Conservation (phyloP, 30 jellyfish, hydroid and myxozoan species). For the Nemopilema nomurai region DNA sequence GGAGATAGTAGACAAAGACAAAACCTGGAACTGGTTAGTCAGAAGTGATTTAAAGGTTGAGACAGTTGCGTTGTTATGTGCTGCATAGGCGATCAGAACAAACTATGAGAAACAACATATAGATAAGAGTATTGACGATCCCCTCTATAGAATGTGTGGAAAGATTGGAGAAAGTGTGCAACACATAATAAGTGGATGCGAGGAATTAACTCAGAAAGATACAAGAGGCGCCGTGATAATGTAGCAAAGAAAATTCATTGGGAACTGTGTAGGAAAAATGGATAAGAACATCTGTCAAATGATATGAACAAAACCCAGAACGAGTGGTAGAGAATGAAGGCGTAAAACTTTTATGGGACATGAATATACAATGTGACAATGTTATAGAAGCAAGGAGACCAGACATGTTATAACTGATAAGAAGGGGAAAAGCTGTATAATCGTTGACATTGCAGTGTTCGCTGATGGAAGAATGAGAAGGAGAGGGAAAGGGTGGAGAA, state of each 20-base stretch:
- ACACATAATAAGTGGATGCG: not conserved
- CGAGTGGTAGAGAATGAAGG: conserved; percentile 18
- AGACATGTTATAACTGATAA: conserved; percentile 16
- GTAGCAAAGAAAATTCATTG: conserved; percentile 24
- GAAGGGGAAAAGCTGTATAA: not conserved
- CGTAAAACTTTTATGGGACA: conserved; percentile 13
- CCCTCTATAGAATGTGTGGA: not conserved
- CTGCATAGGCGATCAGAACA: conserved; percentile 5
- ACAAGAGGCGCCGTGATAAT: conserved; percentile 5
- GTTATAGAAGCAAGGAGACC: conserved; percentile 34
- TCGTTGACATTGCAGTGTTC: conserved; percentile 3
- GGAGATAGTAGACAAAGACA: not conserved
- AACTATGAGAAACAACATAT: not conserved
- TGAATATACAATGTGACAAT: conserved; percentile 40
- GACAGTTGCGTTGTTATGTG: conserved; percentile 4
- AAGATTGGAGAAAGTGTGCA: not conserved
- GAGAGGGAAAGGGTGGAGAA: not conserved
- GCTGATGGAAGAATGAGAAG: not conserved
- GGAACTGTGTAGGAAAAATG: conserved; percentile 15
- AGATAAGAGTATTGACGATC: not conserved
- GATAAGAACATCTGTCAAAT: not conserved
- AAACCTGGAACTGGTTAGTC: conserved; percentile 1
- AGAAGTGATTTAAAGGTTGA: not conserved
- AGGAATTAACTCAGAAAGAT: not conserved
- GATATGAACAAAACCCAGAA: conserved; percentile 30